These are phyloP conservation scores for Dromius quadrimaculatus DNA, from an alignment of 2,888 invertebrate genomes.

Conservation along the genomic window DNA sequence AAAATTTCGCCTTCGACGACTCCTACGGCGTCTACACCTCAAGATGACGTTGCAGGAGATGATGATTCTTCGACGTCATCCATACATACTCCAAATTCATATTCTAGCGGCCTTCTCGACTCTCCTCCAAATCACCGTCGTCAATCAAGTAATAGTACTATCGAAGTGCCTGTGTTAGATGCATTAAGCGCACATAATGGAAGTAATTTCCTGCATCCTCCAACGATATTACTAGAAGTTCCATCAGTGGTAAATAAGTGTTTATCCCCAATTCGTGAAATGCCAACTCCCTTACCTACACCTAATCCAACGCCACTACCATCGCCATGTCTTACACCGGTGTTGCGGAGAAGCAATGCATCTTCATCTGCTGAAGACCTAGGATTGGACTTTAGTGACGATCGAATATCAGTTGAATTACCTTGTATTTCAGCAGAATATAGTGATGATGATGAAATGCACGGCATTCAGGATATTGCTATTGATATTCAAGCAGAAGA, in stretches of 20 bases:
- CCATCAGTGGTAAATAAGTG: constrained; percentile 81
- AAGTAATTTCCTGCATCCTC: constrained; percentile 77
- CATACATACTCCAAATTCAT: constrained; percentile 72
- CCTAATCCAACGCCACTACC: constrained; percentile 75
- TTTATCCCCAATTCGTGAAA: constrained; percentile 82
- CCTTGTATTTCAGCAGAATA: constrained; percentile 64
- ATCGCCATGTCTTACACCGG: constrained; percentile 77
- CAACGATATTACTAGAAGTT: constrained; percentile 82
- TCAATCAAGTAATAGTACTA: constrained; percentile 62
- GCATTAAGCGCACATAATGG: constrained; percentile 76
- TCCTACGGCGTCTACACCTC: constrained; percentile 81
- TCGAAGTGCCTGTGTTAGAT: constrained; percentile 76
- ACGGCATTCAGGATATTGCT: constrained; percentile 62
- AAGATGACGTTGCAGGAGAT: constrained; percentile 77
- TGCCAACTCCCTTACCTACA: constrained; percentile 82
- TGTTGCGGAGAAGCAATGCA: constrained; percentile 68
- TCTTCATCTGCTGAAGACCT: constrained; percentile 68
- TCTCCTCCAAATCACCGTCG: constrained; percentile 71
- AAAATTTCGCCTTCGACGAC: constrained; percentile 77
- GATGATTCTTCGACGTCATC: constrained; percentile 81
- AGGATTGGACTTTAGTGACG: constrained; percentile 65
- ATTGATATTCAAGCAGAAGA: constrained; percentile 66
- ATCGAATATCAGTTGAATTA: constrained; percentile 67
- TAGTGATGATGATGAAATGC: constrained; percentile 64
- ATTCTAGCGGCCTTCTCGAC: constrained; percentile 72